A percentile compares a stretch with the other conserved stretches of the same genome.
Conservation (phyloP, 2,797 vertebrate species). For the Catostomus latipinnis region DNA sequence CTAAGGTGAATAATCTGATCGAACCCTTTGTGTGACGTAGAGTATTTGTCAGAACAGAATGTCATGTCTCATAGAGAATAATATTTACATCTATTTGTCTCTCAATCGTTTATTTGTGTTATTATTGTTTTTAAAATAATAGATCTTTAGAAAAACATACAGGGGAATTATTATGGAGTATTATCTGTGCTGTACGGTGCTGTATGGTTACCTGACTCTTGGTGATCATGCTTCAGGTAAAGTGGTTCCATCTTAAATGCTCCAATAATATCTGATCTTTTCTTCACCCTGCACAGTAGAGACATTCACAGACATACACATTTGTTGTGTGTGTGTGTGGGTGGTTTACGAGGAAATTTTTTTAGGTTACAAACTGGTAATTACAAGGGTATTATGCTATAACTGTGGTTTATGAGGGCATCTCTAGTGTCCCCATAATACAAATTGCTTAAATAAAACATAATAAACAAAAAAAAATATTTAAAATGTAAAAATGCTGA, state of each 20-base stretch:
- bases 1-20: slow-evolving; percentile 29
- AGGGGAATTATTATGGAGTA: not conserved
- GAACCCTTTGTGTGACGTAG: slow-evolving; percentile 16
- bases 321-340: too few species aligned
- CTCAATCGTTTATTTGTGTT: not conserved
- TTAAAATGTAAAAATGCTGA: too few species aligned
- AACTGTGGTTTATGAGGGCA: too few species aligned
- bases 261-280: slow-evolving; percentile 84
- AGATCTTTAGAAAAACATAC: too few species aligned
- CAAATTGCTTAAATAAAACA: too few species aligned
- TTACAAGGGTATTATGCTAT: too few species aligned
- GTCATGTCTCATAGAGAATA: slow-evolving; percentile 10
- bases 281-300: slow-evolving; percentile 79
- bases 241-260: slow-evolving; percentile 95
- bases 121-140: not conserved
- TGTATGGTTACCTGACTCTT: slow-evolving; percentile 87
- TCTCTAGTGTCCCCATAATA: too few species aligned
- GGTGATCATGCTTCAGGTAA: slow-evolving; percentile 91
- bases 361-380: too few species aligned
- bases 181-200: not conserved
- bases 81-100: not conserved
- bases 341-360: too few species aligned
- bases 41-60: slow-evolving; percentile 18
- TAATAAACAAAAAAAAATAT: too few species aligned
- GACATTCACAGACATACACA: not conserved